These are phyloP conservation scores for Benthochromis sp. DNA, from an alignment of 2,113 vertebrate species.

Conservation along the genomic window DNA sequence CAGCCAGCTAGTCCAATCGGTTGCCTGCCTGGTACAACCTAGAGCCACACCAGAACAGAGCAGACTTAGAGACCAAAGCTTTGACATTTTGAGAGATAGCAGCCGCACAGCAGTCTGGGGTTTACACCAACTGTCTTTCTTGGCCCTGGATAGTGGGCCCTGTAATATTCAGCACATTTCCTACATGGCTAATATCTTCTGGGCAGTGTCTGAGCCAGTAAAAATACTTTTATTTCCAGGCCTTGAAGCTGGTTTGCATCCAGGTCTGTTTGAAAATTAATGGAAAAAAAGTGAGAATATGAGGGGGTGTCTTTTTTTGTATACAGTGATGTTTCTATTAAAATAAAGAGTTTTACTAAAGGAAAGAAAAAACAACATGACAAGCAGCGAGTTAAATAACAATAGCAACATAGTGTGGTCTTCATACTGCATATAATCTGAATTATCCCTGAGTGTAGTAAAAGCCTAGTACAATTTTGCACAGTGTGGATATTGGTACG, in stretches of 20 bases:
- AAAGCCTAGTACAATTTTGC: not conserved
- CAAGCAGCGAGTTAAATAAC: not conserved
- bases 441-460: not conserved
- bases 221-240: constrained; percentile 67
- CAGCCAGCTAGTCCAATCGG: constrained; percentile 10
- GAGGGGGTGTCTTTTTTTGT: constrained; percentile 19
- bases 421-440: not conserved
- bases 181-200: constrained; percentile 72
- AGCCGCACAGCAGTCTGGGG: constrained; percentile 52
- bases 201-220: constrained; percentile 66
- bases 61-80: constrained; percentile 38
- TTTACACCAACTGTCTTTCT: constrained; percentile 73
- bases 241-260: constrained; percentile 47
- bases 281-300: constrained; percentile 50
- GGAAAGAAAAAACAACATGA: not conserved
- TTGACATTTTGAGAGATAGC: constrained; percentile 68
- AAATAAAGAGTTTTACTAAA: not conserved
- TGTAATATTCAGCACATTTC: constrained; percentile 75
- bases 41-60: constrained; percentile 32
- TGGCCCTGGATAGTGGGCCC: constrained; percentile 48
- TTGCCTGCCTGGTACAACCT: constrained; percentile 2
- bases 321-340: constrained; percentile 28
- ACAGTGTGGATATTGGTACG: not conserved
- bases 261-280: constrained; percentile 58
- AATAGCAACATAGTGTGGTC: not conserved